Base-by-base conservation (phyloP, 2,888 invertebrate genomes). In the Melikaiella ostensackeni region DNA sequence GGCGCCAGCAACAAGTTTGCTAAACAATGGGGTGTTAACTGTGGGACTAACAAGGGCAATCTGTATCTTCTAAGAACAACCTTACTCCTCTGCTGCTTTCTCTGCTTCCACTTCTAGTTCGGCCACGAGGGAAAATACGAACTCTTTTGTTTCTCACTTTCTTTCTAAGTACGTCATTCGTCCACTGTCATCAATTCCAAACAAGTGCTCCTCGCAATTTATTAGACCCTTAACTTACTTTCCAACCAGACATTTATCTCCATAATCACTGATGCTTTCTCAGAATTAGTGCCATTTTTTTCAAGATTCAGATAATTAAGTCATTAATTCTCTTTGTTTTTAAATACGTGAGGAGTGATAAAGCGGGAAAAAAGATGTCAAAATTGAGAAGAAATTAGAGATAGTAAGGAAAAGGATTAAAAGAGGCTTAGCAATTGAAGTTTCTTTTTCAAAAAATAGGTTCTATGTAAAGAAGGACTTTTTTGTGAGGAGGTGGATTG, bases 1-100 rank as follows among this genome's bases (percentile, higher is more conserved):
- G 80, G 81, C 80, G 74, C 70, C 79, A 87, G 89, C 88, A 89
- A 89, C 89, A 89, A 91, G 89, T 88, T 83, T 81, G 85, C 85
- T 83, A 85, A 88, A 89, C 88, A 88, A 87, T 85, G 75, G 84
- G 86, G 87, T 86, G 89, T 87, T 91, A 90, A 91, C 90, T 88
- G 88, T 86, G 77, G 70, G 80, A 80, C 84, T 90, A 91, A 90
- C 87, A 88, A 89, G 88, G 87, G 86, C 89, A 85, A 90, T 91
- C 88, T 86, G 88, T 90, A 91, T 88, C 86, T 80, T 80, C 62
- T 46, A 74, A 64, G 30, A 78, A 77, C 27, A 63, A 64, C 13
- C 70, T 50, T 50, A 30, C 21, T 24, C 55, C 30, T 74, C 73
- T 57, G 30, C 33, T 57, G 75, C 64, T 30, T 24, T 30, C 33